These are phyloP conservation scores for Mormyrus hasselquistii DNA, from an alignment of 2,797 vertebrate genomes.

Conservation along the genomic window DNA sequence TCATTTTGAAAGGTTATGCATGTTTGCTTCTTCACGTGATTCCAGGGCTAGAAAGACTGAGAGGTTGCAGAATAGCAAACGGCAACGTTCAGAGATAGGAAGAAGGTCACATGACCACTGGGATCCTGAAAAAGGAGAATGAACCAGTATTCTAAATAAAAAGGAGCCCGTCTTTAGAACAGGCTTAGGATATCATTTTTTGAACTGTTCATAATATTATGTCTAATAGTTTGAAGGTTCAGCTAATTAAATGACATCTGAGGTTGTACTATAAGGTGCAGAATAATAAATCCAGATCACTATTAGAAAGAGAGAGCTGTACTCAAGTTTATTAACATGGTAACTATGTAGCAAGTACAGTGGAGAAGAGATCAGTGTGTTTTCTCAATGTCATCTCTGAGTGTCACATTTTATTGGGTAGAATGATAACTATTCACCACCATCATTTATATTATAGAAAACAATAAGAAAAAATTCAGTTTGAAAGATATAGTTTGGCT, in stretches of 20 bases:
- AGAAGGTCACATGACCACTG: neutral
- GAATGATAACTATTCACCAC: neutral
- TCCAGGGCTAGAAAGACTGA: neutral
- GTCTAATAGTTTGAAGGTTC: neutral
- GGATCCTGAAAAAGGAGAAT: neutral
- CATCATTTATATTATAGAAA: neutral
- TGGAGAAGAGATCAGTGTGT: neutral
- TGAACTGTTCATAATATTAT: neutral
- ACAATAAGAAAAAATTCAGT: neutral
- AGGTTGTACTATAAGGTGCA: neutral
- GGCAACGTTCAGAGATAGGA: neutral
- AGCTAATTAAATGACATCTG: neutral
- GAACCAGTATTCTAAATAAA: neutral
- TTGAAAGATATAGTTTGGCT: neutral
- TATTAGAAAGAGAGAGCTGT: neutral
- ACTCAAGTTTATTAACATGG: neutral
- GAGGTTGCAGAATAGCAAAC: neutral
- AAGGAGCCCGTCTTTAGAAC: neutral
- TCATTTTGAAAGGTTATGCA: neutral
- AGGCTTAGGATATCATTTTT: neutral
- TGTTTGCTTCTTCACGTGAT: neutral
- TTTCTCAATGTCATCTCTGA: neutral
- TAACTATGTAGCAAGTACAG: neutral
- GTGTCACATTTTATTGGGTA: neutral
- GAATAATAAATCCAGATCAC: neutral